Percentiles rank a stretch among this genome's conserved stretches.
Evolutionary conservation across 2,113 vertebrate genomes (phyloP).

Genomic region (Sphyrna mokarran): DNA sequence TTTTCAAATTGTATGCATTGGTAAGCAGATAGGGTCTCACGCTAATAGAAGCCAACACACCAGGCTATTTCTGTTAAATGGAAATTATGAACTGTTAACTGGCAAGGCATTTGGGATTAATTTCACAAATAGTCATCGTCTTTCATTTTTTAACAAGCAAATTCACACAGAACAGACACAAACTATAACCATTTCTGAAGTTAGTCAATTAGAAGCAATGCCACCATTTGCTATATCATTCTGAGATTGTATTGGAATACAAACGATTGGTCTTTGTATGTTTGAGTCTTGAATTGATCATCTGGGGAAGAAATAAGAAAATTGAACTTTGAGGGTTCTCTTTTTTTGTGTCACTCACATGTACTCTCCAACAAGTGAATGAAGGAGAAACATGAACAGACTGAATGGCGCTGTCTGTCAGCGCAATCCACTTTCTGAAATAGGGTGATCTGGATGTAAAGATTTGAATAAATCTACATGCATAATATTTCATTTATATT

Average conservation of each 20-base stretch:
- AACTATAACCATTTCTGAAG: neutral
- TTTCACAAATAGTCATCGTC: slow-evolving; percentile 30
- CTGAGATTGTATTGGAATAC: neutral
- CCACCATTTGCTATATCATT: neutral
- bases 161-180: neutral
- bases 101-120: slow-evolving; percentile 22
- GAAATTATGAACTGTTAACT: slow-evolving; percentile 28
- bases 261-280: neutral
- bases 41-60: slow-evolving; percentile 27
- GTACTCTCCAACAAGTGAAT: neutral
- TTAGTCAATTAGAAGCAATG: neutral
- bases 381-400: neutral
- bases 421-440: neutral
- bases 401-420: neutral
- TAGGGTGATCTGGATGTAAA: neutral
- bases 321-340: neutral
- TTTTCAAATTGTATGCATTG: slow-evolving; percentile 57
- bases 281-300: neutral
- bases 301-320: neutral
- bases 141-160: slow-evolving; percentile 19
- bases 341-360: neutral
- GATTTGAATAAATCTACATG: neutral
- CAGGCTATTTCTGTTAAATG: slow-evolving; percentile 28
- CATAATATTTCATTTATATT: neutral
- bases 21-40: slow-evolving; percentile 45